Percentiles rank a stretch among this genome's conserved stretches.
Conservation (phyloP, 2,113 vertebrate species). For the Callocephalon fimbriatum region DNA sequence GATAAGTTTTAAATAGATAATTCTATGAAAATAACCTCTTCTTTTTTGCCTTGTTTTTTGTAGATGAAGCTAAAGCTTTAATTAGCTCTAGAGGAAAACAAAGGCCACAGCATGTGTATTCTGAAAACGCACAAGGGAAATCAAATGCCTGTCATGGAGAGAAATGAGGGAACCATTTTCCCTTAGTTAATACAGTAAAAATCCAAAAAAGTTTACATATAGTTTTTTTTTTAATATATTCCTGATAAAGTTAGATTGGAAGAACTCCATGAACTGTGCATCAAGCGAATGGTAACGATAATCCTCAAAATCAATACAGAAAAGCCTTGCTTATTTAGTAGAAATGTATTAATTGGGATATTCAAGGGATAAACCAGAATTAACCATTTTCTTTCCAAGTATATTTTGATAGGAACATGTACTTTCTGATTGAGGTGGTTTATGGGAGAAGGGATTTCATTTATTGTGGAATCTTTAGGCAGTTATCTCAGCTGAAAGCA, state of each 20-base stretch:
- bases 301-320: background rate
- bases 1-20: background rate
- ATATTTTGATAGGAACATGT: background rate
- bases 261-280: background rate
- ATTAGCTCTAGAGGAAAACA: background rate
- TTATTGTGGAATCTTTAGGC: background rate
- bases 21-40: background rate
- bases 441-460: background rate
- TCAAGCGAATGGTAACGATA: background rate
- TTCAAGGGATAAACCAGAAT: background rate
- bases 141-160: background rate
- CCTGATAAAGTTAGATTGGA: background rate
- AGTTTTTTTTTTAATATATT: background rate
- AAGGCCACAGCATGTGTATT: background rate
- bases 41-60: rapidly evolving
- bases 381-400: background rate
- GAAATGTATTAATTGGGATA: background rate
- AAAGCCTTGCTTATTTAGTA: background rate
- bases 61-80: background rate
- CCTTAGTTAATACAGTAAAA: background rate
- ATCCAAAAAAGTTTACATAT: background rate
- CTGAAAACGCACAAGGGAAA: background rate
- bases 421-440: background rate
- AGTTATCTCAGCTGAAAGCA: background rate
- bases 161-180: background rate